A percentile compares a stretch with the other conserved stretches of the same genome.
These are phyloP conservation scores for Apeira syringaria DNA, from an alignment of 2,888 invertebrate species.

Conservation along the genomic window DNA sequence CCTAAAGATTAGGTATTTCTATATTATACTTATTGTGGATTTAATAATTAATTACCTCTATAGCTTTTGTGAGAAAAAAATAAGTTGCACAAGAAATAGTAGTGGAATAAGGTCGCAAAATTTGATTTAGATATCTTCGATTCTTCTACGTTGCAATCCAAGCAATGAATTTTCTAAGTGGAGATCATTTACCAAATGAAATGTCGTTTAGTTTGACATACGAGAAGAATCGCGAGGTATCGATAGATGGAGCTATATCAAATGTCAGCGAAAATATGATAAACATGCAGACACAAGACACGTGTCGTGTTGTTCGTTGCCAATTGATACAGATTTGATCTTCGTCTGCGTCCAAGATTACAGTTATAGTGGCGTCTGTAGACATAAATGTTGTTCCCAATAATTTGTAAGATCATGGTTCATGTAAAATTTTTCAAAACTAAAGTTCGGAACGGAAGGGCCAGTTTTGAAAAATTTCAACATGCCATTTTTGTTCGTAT, in stretches of 20 bases:
- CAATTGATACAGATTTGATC: slow-evolving; percentile 23
- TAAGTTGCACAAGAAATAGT: slow-evolving; percentile 80
- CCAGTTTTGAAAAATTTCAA: slow-evolving; percentile 57
- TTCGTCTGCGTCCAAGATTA: slow-evolving; percentile 32
- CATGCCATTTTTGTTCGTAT: slow-evolving; percentile 58
- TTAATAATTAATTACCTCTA: slow-evolving; percentile 76
- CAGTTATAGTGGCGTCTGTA: slow-evolving; percentile 67
- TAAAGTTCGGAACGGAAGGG: slow-evolving; percentile 26
- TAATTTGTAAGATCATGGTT: slow-evolving; percentile 72
- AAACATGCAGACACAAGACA: neutral
- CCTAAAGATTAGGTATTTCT: slow-evolving; percentile 77
- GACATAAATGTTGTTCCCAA: slow-evolving; percentile 79
- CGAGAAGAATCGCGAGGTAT: slow-evolving; percentile 3
- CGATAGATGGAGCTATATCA: slow-evolving; percentile 21
- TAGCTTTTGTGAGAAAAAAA: slow-evolving; percentile 78
- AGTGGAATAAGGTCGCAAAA: slow-evolving; percentile 58
- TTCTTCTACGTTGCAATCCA: slow-evolving; percentile 2
- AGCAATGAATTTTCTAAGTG: slow-evolving; percentile 14
- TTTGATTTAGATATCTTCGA: slow-evolving; percentile 48
- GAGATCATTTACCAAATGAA: no score
- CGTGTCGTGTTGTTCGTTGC: slow-evolving; percentile 1
- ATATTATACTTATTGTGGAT: slow-evolving; percentile 79
- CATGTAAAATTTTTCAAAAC: slow-evolving; percentile 60
- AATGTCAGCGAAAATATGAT: slow-evolving; percentile 13
- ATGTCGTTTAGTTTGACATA: slow-evolving; percentile 5